Evolutionary conservation across 2,888 invertebrate species (phyloP), one percentile per base, ranked within the genome.

Genomic region (Portevinia maculata): DNA sequence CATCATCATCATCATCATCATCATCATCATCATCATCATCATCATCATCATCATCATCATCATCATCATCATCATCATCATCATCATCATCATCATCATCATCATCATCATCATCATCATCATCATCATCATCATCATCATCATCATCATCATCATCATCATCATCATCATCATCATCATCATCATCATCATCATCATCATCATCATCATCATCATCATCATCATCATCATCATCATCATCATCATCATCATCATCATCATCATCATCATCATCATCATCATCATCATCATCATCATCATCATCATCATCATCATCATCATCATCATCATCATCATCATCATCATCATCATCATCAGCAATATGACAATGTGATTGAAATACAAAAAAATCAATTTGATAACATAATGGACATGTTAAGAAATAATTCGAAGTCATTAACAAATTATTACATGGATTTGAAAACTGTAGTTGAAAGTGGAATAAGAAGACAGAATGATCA

Each of bases 1-100:
- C n/a, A 39, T 39, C n/a, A 39, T 13, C 39, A 39, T 39, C n/a
- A 39, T 39, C 39, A 39, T 13, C n/a, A 39, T 39, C n/a, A 39
- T 9, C n/a, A 39, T 13, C n/a, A 39, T 39, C n/a, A 39, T 39
- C n/a, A 39, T 39, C n/a, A 39, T 13, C n/a, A 39, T 39, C n/a
- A 39, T 39, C n/a, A 39, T 13, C n/a, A 39, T 39, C n/a, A 39
- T 39, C n/a, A 39, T 13, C 39, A 39, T 39, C n/a, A 39, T 39
- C 39, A 39, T 13, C n/a, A 39, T 39, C n/a, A 39, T 39, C n/a
- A 39, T 13, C n/a, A 39, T 13, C n/a, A 39, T 39, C n/a, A 39
- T 13, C n/a, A 39, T 39, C n/a, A 39, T 39, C n/a, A 39, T 13
- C n/a, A 39, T 39, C n/a, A 39, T 39, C n/a, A 39, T 13, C n/a